phyloP scores from a whole-genome alignment of 2,797 vertebrate species.

The Arremon brunneinucha region DNA sequence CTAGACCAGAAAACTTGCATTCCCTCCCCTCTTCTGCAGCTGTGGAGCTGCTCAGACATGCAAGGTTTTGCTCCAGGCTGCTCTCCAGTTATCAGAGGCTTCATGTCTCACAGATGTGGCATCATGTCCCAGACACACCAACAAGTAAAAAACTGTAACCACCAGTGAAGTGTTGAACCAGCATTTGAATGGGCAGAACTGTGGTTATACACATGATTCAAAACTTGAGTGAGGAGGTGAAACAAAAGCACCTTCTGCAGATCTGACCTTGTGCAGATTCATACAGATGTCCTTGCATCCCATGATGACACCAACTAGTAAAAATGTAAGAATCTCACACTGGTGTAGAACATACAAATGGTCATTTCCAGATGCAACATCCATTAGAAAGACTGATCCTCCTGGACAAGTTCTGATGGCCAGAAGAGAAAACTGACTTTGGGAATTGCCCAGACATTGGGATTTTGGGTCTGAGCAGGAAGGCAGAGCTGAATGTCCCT shows the following conservation, averaged over 20 bases:
- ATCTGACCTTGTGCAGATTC: not conserved
- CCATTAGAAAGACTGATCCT: not conserved
- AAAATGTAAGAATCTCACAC: not conserved
- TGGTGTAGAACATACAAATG: not conserved
- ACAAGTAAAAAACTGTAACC: not conserved
- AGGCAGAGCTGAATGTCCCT: not conserved
- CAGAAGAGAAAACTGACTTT: not conserved
- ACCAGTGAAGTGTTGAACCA: not conserved
- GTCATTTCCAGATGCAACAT: not conserved
- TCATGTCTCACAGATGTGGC: not conserved
- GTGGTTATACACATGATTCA: not conserved
- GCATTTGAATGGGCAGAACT: not conserved
- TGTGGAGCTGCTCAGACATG: not conserved
- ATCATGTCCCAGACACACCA: not conserved
- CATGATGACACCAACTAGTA: rapidly evolving
- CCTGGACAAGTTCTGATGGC: not conserved
- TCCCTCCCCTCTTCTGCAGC: not conserved
- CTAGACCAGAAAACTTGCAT: not conserved
- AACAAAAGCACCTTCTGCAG: not conserved
- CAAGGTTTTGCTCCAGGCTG: not conserved
- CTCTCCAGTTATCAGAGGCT: not conserved
- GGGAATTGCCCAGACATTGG: not conserved
- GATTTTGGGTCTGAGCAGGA: not conserved
- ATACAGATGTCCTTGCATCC: not conserved
- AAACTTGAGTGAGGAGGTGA: not conserved